Conservation (phyloP, 2,888 invertebrate genomes). For the Tillus elongatus region DNA sequence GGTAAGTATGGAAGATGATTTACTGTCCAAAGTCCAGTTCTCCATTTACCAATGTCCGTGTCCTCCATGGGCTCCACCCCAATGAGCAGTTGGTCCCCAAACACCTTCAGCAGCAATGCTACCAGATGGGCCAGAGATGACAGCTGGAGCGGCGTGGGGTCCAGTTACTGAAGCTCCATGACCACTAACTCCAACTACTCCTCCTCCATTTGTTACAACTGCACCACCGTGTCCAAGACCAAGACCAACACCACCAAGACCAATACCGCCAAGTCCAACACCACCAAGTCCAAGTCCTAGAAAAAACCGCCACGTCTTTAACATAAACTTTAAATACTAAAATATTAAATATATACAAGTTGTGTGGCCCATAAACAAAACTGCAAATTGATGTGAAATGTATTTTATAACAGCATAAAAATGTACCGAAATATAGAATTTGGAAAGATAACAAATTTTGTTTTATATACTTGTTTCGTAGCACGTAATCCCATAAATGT, state of each 20-base stretch:
- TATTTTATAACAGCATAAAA: no score
- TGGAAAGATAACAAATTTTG: no score
- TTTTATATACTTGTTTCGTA: no score
- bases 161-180: constrained; percentile 7
- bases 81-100: constrained; percentile 6
- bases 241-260: constrained; percentile 8
- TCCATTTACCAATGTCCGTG: not conserved
- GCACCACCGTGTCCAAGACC: constrained; percentile 11
- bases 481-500: no score
- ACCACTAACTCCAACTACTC: constrained; percentile 11
- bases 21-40: no score
- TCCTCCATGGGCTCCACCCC: constrained; percentile 7
- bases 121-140: constrained; percentile 6
- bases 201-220: constrained; percentile 12
- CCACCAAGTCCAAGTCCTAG: constrained; percentile 12
- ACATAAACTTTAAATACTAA: no score
- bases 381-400: no score
- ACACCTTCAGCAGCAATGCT: constrained; percentile 13
- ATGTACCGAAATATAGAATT: no score
- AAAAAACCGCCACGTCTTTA: no score
- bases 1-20: no score
- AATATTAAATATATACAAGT: no score
- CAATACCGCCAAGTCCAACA: constrained; percentile 13
- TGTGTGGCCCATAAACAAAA: no score
- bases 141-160: constrained; percentile 9